Evolutionary conservation across 2,113 vertebrate species (phyloP).

Genomic region (Chascanopsetta lugubris): DNA sequence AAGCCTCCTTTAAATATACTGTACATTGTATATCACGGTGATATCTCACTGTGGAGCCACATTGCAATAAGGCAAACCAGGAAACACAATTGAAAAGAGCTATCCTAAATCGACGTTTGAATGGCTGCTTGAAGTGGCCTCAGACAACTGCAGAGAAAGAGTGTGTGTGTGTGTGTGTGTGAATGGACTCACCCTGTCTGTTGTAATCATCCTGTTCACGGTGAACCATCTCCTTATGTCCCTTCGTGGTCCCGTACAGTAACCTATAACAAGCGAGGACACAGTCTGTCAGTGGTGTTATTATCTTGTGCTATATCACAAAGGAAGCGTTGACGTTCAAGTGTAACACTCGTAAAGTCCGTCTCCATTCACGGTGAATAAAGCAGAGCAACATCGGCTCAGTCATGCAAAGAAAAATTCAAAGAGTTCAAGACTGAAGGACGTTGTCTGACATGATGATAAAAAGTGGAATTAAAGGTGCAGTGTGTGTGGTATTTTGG

Average conservation of each 20-base stretch:
- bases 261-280: conserved; percentile 68
- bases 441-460: no score
- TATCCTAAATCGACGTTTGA: no score
- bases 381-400: background rate
- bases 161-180: background rate
- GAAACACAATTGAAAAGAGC: background rate
- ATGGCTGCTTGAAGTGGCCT: background rate
- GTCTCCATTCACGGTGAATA: background rate
- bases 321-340: no score
- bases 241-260: conserved; percentile 85
- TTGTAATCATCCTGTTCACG: conserved; percentile 89
- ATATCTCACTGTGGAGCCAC: background rate
- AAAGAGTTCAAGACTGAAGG: no score
- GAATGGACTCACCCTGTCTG: conserved; percentile 87
- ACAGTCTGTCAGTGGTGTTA: background rate
- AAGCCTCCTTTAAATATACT: background rate
- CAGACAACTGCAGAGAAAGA: background rate
- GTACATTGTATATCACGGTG: background rate
- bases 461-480: no score
- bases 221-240: conserved; percentile 93
- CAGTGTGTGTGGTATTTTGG: no score
- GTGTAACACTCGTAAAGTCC: background rate
- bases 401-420: no score
- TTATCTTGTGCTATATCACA: background rate
- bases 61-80: background rate